Conservation (phyloP, 2,797 vertebrate genomes). For the Sebastes diaconus region DNA sequence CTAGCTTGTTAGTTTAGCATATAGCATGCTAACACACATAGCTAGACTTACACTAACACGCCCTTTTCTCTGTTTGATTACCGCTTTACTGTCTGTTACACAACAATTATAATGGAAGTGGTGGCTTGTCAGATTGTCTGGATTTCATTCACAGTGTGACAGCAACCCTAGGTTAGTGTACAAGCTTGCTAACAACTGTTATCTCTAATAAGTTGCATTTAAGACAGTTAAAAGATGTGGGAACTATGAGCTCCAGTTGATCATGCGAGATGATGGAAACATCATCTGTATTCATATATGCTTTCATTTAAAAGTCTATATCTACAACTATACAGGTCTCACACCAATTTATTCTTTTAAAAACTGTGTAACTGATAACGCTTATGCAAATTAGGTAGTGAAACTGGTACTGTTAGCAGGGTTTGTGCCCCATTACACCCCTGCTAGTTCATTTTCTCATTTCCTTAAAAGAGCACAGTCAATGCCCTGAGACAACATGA, state of each 20-base stretch:
- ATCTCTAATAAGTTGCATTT: neutral
- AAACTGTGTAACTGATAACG: too few relatives aligned
- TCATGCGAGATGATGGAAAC: too few relatives aligned
- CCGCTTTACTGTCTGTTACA: neutral
- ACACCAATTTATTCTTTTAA: accelerated
- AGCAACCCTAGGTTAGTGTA: neutral
- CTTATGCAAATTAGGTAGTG: too few relatives aligned
- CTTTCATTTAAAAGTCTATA: neutral
- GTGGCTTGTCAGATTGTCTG: neutral
- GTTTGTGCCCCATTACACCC: neutral
- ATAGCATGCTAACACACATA: slow-evolving; percentile 52
- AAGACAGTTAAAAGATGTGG: neutral
- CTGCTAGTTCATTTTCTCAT: neutral
- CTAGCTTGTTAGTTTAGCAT: slow-evolving; percentile 61
- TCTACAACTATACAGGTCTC: neutral
- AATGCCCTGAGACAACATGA: neutral
- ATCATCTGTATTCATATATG: neutral
- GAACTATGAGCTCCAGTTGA: neutral
- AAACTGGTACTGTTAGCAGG: neutral
- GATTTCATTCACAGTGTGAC: neutral
- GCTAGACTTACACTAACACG: slow-evolving; percentile 59
- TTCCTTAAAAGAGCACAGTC: neutral
- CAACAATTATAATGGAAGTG: neutral
- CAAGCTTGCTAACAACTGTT: neutral
- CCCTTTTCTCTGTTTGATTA: slow-evolving; percentile 52